Percentiles rank a stretch among this genome's conserved stretches.
Conservation (phyloP, 2,797 vertebrate genomes). For the Gallinago solitaria region DNA sequence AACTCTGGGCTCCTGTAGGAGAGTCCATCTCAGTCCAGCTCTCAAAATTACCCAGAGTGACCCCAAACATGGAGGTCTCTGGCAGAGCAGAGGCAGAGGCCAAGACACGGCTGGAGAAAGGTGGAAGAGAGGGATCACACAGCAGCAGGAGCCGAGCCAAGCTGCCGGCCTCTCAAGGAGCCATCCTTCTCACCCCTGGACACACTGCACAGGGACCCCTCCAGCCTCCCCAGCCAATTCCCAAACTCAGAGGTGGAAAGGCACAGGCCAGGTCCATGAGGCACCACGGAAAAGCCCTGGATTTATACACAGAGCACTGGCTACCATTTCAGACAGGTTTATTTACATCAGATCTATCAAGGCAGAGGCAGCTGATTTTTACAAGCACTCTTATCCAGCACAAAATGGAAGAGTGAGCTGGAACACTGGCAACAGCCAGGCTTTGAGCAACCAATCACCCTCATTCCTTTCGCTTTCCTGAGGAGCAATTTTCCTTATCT, state of each 20-base stretch:
- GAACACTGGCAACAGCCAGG: neutral
- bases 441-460: neutral
- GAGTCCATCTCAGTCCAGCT: neutral
- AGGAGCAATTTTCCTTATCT: neutral
- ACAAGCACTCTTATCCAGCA: neutral
- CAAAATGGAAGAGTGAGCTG: neutral
- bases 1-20: neutral
- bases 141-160: neutral
- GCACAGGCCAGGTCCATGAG: neutral
- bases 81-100: neutral
- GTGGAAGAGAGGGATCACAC: neutral
- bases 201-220: accelerated
- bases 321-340: neutral
- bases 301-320: neutral
- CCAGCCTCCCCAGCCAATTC: neutral
- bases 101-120: neutral
- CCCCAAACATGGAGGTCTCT: neutral
- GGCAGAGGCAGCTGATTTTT: neutral
- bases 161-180: accelerated
- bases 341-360: neutral
- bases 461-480: neutral
- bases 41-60: neutral
- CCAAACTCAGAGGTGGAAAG: neutral
- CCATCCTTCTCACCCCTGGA: accelerated
- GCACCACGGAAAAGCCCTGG: neutral